A percentile compares a stretch with the other conserved stretches of the same genome.
These are phyloP conservation scores for Drosophila vallismaia DNA, from an alignment of 2,888 invertebrate species.

Conservation along the genomic window DNA sequence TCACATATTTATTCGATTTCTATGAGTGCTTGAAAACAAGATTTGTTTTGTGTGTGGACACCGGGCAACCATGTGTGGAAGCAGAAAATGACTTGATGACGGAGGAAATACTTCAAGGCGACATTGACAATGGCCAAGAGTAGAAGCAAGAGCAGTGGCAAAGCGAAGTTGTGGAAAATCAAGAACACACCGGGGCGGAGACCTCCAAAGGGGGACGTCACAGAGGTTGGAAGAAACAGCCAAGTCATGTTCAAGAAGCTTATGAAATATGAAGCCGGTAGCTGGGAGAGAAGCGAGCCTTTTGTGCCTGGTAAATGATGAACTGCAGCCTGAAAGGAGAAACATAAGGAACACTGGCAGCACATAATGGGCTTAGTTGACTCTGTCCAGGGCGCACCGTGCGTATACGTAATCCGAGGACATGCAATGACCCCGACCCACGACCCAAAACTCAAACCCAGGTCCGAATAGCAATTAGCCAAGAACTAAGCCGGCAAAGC, in stretches of 20 bases:
- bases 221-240: conserved; percentile 11
- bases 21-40: neutral
- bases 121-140: conserved; percentile 73
- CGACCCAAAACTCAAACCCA: conserved; percentile 35
- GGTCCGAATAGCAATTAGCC: conserved; percentile 60
- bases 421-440: conserved; percentile 55
- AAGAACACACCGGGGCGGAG: conserved; percentile 36
- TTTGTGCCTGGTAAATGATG: conserved; percentile 50
- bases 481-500: conserved; percentile 42
- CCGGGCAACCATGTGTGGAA: conserved; percentile 64
- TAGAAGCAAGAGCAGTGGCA: conserved; percentile 20
- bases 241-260: conserved; percentile 64
- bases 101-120: conserved; percentile 68
- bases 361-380: conserved; percentile 68
- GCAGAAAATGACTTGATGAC: conserved; percentile 64
- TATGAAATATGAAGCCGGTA: conserved; percentile 72
- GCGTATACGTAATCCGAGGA: conserved; percentile 64
- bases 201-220: conserved; percentile 23
- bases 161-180: conserved; percentile 54
- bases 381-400: conserved; percentile 63
- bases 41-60: conserved; percentile 30
- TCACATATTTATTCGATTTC: too few species aligned
- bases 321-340: conserved; percentile 33
- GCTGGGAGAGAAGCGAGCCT: conserved; percentile 38
- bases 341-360: conserved; percentile 3